Percentiles rank a stretch among this genome's conserved stretches.
These are phyloP conservation scores for Enoplosus armatus DNA, from an alignment of 2,797 vertebrate species.

Conservation along the genomic window DNA sequence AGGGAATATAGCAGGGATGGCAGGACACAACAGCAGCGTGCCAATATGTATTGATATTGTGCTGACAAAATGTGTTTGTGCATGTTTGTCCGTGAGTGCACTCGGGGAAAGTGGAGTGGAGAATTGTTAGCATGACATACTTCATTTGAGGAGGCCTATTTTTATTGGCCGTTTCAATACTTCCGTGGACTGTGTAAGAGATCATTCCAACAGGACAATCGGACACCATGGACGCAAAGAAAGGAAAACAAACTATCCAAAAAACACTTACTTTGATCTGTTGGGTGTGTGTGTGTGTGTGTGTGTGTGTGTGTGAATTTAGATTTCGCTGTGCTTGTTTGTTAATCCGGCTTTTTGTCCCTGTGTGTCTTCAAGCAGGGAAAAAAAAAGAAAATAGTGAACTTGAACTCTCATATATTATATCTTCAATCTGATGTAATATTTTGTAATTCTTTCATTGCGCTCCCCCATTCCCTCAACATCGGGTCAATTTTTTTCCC, in stretches of 20 bases:
- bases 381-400: conserved; percentile 27
- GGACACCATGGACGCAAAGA: conserved; percentile 62
- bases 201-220: conserved; percentile 48
- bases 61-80: conserved; percentile 73
- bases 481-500: conserved; percentile 11
- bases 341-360: conserved; percentile 21
- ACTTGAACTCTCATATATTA: conserved; percentile 50
- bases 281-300: conserved; percentile 49
- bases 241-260: conserved; percentile 45
- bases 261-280: conserved; percentile 71
- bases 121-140: conserved; percentile 64
- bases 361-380: not conserved
- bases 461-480: conserved; percentile 10
- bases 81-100: conserved; percentile 54
- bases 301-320: conserved; percentile 37
- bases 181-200: conserved; percentile 59
- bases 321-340: conserved; percentile 9
- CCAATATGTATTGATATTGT: conserved; percentile 80
- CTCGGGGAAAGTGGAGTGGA: conserved; percentile 48
- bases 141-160: conserved; percentile 64
- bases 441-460: conserved; percentile 52
- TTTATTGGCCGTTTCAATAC: conserved; percentile 66
- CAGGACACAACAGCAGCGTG: conserved; percentile 75
- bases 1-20: conserved; percentile 67
- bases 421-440: conserved; percentile 68